Evolutionary conservation across 2,888 invertebrate genomes (phyloP).

Genomic region (Cabera pusaria): DNA sequence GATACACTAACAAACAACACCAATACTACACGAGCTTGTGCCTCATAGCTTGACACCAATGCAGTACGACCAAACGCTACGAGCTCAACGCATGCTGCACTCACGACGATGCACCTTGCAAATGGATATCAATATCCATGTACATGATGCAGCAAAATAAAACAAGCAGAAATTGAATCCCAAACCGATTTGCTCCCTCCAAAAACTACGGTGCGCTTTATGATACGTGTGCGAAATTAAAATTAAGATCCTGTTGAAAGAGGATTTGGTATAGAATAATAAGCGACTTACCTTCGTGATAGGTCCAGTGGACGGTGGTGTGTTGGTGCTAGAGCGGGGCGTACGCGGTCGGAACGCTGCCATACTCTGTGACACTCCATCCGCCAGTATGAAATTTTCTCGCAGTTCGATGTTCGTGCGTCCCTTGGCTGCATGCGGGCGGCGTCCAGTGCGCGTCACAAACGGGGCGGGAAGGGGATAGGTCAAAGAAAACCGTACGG

Average conservation of each 20-base stretch:
- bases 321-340: constrained; percentile 90
- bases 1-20: constrained; percentile 78
- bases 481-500: constrained; percentile 72
- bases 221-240: constrained; percentile 73
- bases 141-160: constrained; percentile 71
- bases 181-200: constrained; percentile 79
- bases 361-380: constrained; percentile 99
- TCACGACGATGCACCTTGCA: constrained; percentile 74
- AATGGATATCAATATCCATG: constrained; percentile 71
- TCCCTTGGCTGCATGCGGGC: constrained; percentile 96
- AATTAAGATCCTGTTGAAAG: constrained; percentile 69
- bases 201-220: constrained; percentile 79
- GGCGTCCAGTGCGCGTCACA: constrained; percentile 76
- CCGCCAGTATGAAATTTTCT: constrained; percentile 99
- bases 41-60: constrained; percentile 78
- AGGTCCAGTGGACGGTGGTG: constrained; percentile 90
- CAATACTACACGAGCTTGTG: constrained; percentile 79
- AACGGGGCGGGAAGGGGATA: constrained; percentile 50
- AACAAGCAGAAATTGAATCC: constrained; percentile 64
- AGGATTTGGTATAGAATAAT: constrained; percentile 41
- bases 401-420: constrained; percentile 99
- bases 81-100: constrained; percentile 80
- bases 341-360: constrained; percentile 98
- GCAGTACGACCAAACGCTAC: constrained; percentile 79
- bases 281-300: constrained; percentile 94